Conservation (phyloP, 2,113 vertebrate species). For the Lasiurus borealis region DNA sequence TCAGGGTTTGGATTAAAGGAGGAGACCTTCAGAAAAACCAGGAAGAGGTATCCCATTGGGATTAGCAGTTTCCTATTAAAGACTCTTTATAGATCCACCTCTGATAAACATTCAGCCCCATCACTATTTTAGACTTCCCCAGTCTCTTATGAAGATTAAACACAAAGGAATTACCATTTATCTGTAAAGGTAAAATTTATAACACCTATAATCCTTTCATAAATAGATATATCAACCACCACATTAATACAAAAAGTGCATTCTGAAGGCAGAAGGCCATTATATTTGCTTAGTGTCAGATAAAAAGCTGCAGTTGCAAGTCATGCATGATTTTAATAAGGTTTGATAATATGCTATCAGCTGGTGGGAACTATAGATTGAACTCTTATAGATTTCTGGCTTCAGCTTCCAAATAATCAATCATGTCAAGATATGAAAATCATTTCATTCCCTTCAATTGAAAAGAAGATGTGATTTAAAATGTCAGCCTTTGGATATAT, state of each 20-base stretch:
- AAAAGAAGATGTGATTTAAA: conserved; percentile 88
- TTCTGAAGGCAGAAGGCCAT: conserved; percentile 65
- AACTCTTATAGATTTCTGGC: conserved; percentile 87
- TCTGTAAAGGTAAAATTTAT: conserved; percentile 83
- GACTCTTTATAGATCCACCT: conserved; percentile 30
- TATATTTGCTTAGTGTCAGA: conserved; percentile 80
- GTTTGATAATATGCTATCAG: conserved; percentile 86
- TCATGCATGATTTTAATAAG: conserved; percentile 87
- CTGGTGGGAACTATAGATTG: conserved; percentile 84
- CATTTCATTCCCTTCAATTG: conserved; percentile 86
- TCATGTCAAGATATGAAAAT: conserved; percentile 88
- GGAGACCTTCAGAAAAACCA: conserved; percentile 74
- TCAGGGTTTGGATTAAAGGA: conserved; percentile 74
- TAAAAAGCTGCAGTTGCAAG: conserved; percentile 79
- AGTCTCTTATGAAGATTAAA: conserved; percentile 81
- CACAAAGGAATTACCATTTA: conserved; percentile 82
- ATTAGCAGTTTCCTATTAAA: conserved; percentile 59
- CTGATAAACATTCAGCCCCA: conserved; percentile 63
- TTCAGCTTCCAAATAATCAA: conserved; percentile 87
- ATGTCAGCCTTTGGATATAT: conserved; percentile 83
- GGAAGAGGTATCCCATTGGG: conserved; percentile 66
- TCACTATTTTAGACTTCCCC: conserved; percentile 68
- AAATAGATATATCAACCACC: conserved; percentile 76
- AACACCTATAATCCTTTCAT: conserved; percentile 71
- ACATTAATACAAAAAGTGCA: conserved; percentile 73